Evolutionary conservation across 2,113 vertebrate species (phyloP).

Genomic region (Corythoichthys intestinalis): DNA sequence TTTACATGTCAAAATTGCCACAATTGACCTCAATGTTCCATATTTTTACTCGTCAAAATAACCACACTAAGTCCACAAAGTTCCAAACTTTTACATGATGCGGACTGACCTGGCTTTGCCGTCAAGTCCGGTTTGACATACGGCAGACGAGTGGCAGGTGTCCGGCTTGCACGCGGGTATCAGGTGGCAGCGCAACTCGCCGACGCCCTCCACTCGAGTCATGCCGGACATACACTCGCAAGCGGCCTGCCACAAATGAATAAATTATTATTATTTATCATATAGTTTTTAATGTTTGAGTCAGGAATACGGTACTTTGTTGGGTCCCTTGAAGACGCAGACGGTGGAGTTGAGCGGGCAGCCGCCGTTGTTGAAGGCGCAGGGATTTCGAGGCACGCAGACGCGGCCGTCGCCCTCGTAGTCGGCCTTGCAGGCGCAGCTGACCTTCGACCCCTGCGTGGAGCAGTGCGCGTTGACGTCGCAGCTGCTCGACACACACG

Average conservation of each 20-base stretch:
- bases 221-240: constrained; percentile 82
- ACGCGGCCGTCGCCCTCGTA: constrained; percentile 82
- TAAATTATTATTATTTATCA: no score
- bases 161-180: constrained; percentile 55
- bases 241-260: constrained; percentile 61
- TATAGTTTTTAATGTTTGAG: no score
- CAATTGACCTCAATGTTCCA: no score
- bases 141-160: constrained; percentile 73
- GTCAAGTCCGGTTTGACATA: constrained; percentile 66
- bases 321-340: constrained; percentile 77
- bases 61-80: no score
- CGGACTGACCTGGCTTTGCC: constrained; percentile 61
- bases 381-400: constrained; percentile 83
- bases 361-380: constrained; percentile 77
- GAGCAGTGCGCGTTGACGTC: constrained; percentile 77
- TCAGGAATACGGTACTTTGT: constrained; percentile 71
- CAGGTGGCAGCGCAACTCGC: constrained; percentile 67
- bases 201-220: constrained; percentile 34
- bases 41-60: no score
- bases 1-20: neutral
- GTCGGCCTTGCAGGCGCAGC: constrained; percentile 78
- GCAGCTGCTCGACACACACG: constrained; percentile 76
- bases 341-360: constrained; percentile 80
- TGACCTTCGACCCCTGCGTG: constrained; percentile 51
- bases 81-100: neutral